Evolutionary conservation across 2,888 invertebrate species (phyloP).

Genomic region (Girardia tigrina): DNA sequence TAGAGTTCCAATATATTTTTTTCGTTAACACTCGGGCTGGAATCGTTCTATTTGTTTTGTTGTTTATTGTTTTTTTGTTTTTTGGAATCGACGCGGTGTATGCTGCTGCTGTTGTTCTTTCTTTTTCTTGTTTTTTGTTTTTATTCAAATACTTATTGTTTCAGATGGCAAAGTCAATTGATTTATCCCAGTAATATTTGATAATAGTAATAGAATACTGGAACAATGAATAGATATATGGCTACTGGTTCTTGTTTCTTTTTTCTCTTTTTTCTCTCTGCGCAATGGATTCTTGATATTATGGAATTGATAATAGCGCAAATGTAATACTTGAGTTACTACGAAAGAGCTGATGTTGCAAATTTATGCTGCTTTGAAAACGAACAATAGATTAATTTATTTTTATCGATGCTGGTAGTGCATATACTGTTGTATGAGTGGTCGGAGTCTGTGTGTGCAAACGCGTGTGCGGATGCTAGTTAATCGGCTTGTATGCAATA

Average conservation of each 20-base stretch:
- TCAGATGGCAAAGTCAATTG: background rate
- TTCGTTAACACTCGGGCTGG: background rate
- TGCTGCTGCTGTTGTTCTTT: background rate
- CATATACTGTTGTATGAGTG: conserved; percentile 17
- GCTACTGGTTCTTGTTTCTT: conserved; percentile 10
- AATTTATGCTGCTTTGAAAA: conserved; percentile 19
- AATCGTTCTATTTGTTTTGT: too few species aligned
- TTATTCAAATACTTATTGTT: conserved; percentile 23
- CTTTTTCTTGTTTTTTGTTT: too few species aligned
- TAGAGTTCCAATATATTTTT: background rate
- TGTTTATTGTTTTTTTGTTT: too few species aligned
- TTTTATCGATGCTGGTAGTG: conserved; percentile 23
- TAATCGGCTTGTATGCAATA: conserved; percentile 15
- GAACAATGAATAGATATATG: conserved; percentile 6
- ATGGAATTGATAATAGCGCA: conserved; percentile 16
- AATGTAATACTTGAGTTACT: conserved; percentile 23
- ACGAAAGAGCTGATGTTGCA: conserved; percentile 23
- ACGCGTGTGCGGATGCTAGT: background rate
- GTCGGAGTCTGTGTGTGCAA: background rate
- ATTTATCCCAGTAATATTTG: conserved; percentile 23
- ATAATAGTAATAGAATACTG: conserved; percentile 17
- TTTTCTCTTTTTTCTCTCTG: background rate
- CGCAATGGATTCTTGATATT: conserved; percentile 12
- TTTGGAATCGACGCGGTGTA: too few species aligned
- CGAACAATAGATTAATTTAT: conserved; percentile 23